phyloP scores from a whole-genome alignment of 2,113 vertebrate species.

The Bufo bufo region DNA sequence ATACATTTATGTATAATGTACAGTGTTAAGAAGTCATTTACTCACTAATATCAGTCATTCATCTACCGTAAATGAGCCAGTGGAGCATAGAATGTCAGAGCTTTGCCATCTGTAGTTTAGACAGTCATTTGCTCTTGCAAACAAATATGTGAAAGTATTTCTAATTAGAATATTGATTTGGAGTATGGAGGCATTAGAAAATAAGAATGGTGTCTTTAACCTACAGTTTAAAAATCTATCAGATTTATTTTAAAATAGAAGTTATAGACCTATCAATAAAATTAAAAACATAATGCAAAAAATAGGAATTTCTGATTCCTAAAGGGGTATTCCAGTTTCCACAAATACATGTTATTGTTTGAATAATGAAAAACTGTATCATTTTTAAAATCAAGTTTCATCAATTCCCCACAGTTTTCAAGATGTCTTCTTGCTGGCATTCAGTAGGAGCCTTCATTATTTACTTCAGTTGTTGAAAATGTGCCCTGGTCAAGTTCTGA shows the following conservation, averaged over 20 bases:
- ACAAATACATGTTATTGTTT: too few species aligned
- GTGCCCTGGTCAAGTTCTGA: too few species aligned
- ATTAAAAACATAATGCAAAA: not conserved
- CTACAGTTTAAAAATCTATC: not conserved
- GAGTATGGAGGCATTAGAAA: not conserved
- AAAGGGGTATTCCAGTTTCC: too few species aligned
- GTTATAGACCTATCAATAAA: not conserved
- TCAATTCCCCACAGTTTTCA: too few species aligned
- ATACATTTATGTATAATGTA: constrained; percentile 50
- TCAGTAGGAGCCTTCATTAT: too few species aligned
- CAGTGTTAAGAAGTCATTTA: constrained; percentile 38
- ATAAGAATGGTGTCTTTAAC: not conserved
- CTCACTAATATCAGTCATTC: constrained; percentile 45
- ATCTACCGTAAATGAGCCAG: constrained; percentile 29
- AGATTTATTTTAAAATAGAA: not conserved
- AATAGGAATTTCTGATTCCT: too few species aligned
- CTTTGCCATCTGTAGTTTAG: constrained; percentile 45
- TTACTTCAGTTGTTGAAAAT: too few species aligned
- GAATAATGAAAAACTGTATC: too few species aligned
- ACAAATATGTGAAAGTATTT: constrained; percentile 29
- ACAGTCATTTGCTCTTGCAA: constrained; percentile 18
- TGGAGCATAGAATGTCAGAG: constrained; percentile 29
- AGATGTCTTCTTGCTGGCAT: too few species aligned
- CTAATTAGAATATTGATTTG: not conserved
- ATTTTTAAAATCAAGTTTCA: too few species aligned